Conservation (phyloP, 2,797 vertebrate species). For the Xenops minutus region DNA sequence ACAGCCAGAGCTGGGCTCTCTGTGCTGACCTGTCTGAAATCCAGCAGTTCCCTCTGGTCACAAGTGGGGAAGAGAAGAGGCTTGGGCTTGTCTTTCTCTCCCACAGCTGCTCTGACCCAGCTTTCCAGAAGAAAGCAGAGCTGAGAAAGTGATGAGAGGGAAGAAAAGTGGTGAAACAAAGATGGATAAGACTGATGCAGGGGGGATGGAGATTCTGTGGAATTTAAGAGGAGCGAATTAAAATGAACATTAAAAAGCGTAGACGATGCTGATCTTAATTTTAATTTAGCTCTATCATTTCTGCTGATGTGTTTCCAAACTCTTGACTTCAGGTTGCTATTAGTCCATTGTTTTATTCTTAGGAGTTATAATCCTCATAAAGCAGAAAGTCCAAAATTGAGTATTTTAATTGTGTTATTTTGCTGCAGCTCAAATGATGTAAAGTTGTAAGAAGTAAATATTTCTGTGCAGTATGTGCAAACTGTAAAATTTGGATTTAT, state of each 20-base stretch:
- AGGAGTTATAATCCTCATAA: neutral
- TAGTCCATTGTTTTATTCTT: neutral
- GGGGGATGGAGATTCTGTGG: neutral
- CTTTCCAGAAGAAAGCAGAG: neutral
- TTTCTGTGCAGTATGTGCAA: neutral
- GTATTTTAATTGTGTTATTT: neutral
- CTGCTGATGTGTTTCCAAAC: neutral
- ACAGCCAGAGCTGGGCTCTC: neutral
- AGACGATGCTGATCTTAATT: neutral
- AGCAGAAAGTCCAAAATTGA: neutral
- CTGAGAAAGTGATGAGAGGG: neutral
- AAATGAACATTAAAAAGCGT: neutral
- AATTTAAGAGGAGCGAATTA: neutral
- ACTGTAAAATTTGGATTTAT: neutral
- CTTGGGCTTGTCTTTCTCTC: neutral
- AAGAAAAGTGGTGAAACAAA: neutral
- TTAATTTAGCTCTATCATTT: neutral
- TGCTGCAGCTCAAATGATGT: neutral
- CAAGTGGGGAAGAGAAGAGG: neutral
- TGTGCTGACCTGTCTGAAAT: neutral
- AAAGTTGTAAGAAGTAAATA: neutral
- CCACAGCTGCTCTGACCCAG: neutral
- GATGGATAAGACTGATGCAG: neutral
- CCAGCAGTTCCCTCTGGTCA: neutral
- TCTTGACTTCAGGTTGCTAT: neutral